Evolutionary conservation across 1,140 invertebrate species (phyloP).

Genomic region (Nautilus pompilius): DNA sequence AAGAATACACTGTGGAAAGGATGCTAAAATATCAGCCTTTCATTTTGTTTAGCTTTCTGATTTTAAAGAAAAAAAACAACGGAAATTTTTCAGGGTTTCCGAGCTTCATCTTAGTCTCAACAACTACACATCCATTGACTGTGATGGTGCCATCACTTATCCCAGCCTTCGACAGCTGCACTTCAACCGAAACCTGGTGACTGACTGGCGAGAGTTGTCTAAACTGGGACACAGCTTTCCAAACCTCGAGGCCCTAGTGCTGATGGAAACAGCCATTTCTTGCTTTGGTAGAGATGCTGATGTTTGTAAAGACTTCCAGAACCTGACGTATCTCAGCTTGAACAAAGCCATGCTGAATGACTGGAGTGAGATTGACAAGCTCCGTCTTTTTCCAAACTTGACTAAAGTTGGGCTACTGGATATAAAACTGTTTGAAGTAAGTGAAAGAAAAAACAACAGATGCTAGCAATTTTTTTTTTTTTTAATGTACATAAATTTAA

Average conservation of each 20-base stretch:
- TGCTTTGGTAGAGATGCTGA: conserved; percentile 8
- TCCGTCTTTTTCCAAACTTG: conserved; percentile 78
- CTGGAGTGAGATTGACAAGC: conserved; percentile 83
- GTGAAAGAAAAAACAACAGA: too few relatives aligned
- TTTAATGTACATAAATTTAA: too few relatives aligned
- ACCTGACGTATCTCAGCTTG: conserved; percentile 76
- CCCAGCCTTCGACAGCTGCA: conserved; percentile 22
- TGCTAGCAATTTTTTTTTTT: too few relatives aligned
- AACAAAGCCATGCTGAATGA: conserved; percentile 76
- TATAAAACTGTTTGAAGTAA: conserved; percentile 62
- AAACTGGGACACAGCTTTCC: conserved; percentile 78
- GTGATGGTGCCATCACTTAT: conserved; percentile 57
- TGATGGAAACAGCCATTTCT: conserved; percentile 71
- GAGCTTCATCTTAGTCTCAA: conserved; percentile 84
- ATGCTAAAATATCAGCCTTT: not conserved
- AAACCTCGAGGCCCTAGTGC: conserved; percentile 74
- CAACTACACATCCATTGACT: conserved; percentile 74
- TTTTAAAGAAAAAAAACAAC: conserved; percentile 12
- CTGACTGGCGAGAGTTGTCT: conserved; percentile 75
- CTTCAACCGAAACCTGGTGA: conserved; percentile 67
- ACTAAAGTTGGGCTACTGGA: conserved; percentile 74
- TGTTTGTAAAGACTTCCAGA: conserved; percentile 58
- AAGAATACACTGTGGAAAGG: too few relatives aligned
- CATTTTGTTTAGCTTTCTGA: conserved; percentile 8
- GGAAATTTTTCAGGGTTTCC: conserved; percentile 65